Conservation (phyloP, 2,797 vertebrate genomes). For the Pseudochirops cupreus region DNA sequence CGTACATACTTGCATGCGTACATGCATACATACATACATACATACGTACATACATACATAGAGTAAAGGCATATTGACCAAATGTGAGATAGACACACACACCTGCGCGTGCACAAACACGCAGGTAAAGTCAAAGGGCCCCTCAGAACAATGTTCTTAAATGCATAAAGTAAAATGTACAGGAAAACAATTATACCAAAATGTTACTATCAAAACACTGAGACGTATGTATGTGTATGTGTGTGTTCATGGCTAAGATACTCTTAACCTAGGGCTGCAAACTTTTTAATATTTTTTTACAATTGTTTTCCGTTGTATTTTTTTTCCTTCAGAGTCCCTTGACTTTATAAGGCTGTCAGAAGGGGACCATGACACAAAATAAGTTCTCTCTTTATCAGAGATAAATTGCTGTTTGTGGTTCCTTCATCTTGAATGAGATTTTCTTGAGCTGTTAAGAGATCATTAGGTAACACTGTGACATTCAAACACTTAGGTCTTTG, state of each 20-base stretch:
- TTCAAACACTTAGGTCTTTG: background rate
- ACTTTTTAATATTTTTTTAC: background rate
- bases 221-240: background rate
- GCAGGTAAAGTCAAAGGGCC: background rate
- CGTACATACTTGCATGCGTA: too few relatives aligned
- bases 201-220: background rate
- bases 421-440: background rate
- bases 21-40: too few relatives aligned
- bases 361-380: background rate
- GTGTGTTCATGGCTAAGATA: background rate
- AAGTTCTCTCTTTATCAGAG: background rate
- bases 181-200: background rate
- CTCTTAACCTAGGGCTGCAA: background rate
- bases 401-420: background rate
- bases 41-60: too few relatives aligned
- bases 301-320: background rate
- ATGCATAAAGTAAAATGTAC: background rate
- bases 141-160: background rate
- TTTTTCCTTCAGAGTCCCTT: background rate
- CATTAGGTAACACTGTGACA: background rate
- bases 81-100: background rate
- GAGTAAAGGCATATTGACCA: background rate
- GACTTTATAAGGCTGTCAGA: background rate
- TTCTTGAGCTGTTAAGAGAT: background rate
- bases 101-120: fast-evolving